Percentiles rank a stretch among this genome's conserved stretches.
Conservation (phyloP, 1,140 invertebrate species). For the Drosophila takahashii region DNA sequence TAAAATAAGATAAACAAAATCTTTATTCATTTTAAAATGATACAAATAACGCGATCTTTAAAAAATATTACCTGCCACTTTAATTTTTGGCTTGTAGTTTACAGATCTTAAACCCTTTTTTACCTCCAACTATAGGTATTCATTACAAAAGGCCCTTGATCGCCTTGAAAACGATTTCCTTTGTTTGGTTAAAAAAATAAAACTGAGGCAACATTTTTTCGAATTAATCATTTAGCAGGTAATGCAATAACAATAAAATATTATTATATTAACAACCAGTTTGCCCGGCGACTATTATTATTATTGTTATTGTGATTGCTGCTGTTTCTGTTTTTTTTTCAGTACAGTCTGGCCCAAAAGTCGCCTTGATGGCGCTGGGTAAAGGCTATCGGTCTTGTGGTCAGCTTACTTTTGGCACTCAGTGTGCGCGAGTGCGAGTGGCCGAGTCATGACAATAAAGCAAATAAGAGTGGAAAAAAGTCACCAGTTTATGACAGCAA, state of each 20-base stretch:
- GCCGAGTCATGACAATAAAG: constrained; percentile 49
- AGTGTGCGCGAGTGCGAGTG: constrained; percentile 50
- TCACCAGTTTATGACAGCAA: constrained; percentile 79
- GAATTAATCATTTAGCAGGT: constrained; percentile 77
- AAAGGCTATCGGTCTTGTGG: constrained; percentile 2
- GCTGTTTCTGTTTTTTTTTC: constrained; percentile 3
- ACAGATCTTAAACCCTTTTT: too few relatives aligned
- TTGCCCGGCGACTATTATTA: constrained; percentile 64
- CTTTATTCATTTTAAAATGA: too few relatives aligned
- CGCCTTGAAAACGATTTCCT: constrained; percentile 2
- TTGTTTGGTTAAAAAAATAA: constrained; percentile 33
- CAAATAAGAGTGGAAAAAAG: constrained; percentile 52
- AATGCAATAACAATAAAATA: constrained; percentile 80
- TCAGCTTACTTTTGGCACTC: constrained; percentile 19
- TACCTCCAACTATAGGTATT: too few relatives aligned
- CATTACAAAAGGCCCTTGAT: too few relatives aligned
- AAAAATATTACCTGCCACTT: too few relatives aligned
- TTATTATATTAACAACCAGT: constrained; percentile 77
- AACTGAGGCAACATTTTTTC: constrained; percentile 48
- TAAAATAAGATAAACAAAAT: too few relatives aligned
- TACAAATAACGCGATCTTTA: too few relatives aligned
- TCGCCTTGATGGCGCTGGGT: not conserved
- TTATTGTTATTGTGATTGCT: constrained; percentile 47
- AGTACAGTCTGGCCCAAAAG: constrained; percentile 43
- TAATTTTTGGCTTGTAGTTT: too few relatives aligned